A percentile compares a stretch with the other conserved stretches of the same genome.
Conservation (phyloP, 2,888 invertebrate species). For the Watsonalla binaria region DNA sequence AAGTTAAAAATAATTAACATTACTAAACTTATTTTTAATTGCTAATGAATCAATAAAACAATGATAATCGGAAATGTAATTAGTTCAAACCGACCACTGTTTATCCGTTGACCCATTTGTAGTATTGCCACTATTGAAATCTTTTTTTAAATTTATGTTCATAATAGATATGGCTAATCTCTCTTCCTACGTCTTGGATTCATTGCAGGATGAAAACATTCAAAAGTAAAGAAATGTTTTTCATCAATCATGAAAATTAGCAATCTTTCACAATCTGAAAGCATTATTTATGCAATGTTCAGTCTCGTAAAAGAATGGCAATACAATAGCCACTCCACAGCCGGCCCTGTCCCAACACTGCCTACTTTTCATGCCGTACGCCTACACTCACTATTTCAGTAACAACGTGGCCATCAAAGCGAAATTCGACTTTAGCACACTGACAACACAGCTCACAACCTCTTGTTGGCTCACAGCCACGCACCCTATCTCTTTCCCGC, state of each 20-base stretch:
- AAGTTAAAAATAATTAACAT: conserved; percentile 35
- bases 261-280: background rate
- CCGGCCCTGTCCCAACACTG: conserved; percentile 61
- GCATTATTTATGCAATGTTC: background rate
- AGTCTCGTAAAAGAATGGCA: conserved; percentile 5
- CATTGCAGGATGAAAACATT: background rate
- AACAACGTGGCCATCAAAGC: conserved; percentile 39
- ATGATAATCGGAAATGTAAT: background rate
- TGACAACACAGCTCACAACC: conserved; percentile 40
- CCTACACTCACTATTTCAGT: conserved; percentile 75
- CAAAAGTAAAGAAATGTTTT: background rate
- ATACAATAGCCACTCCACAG: conserved; percentile 60
- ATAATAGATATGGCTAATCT: too few relatives aligned
- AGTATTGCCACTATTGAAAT: too few relatives aligned
- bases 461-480: conserved; percentile 25
- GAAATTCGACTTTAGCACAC: conserved; percentile 48
- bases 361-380: conserved; percentile 77
- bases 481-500: conserved; percentile 74
- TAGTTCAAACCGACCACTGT: too few relatives aligned
- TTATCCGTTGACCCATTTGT: too few relatives aligned
- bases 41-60: conserved; percentile 5
- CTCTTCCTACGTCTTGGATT: background rate
- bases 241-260: background rate
- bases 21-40: conserved; percentile 16
- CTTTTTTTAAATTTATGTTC: too few relatives aligned